Evolutionary conservation across 2,888 invertebrate genomes (phyloP).

Genomic region (Eupithecia exiguata): DNA sequence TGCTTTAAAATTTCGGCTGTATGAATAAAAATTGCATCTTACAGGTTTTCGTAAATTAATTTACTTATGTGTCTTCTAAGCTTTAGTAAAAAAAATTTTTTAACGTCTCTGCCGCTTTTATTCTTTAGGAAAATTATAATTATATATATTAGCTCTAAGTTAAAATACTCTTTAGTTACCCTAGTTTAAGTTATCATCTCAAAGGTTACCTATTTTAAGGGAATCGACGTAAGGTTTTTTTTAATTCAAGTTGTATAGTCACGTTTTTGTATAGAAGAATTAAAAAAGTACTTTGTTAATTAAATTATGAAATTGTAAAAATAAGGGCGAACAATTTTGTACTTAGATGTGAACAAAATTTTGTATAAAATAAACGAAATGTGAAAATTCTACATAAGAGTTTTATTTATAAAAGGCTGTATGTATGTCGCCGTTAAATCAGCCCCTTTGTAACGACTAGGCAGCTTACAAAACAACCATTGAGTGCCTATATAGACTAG

Average conservation of each 20-base stretch:
- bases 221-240: conserved; percentile 37
- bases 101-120: conserved; percentile 62
- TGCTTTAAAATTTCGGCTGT: background rate
- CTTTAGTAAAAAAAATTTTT: conserved; percentile 15
- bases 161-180: conserved; percentile 68
- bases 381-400: background rate
- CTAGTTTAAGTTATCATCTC: conserved; percentile 56
- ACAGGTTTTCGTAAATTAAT: conserved; percentile 60
- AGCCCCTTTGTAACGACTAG: background rate
- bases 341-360: conserved; percentile 16
- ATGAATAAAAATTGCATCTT: conserved; percentile 45
- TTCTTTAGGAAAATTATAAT: conserved; percentile 47
- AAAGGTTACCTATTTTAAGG: conserved; percentile 61
- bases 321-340: conserved; percentile 39
- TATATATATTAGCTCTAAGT: conserved; percentile 32
- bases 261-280: conserved; percentile 5
- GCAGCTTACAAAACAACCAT: too few species aligned
- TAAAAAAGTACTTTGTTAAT: background rate
- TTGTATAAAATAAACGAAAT: conserved; percentile 51
- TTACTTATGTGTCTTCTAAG: conserved; percentile 14
- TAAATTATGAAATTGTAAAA: conserved; percentile 39
- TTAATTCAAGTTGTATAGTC: conserved; percentile 1
- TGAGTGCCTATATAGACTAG: too few species aligned
- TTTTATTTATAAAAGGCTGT: background rate
- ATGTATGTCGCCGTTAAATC: background rate